Evolutionary conservation across 2,797 vertebrate species (phyloP), one percentile per base, ranked within the genome.

Genomic region (Crenuchus spilurus): DNA sequence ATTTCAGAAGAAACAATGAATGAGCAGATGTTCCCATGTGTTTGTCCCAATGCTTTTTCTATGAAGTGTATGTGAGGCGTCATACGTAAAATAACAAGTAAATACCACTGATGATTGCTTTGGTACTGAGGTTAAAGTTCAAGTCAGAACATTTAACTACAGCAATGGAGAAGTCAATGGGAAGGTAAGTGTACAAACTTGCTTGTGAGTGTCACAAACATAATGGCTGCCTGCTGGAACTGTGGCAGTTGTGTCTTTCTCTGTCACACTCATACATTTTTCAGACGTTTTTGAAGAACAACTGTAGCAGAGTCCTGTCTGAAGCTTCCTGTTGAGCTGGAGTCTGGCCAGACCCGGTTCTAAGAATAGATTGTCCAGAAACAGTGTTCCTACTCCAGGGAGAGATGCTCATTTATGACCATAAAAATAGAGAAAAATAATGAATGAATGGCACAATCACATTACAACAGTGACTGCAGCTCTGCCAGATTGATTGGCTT

Each of bases 331-430:
- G 24, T 16, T 41, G 28, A 28, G 33, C 9, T 30, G 22, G 30
- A 24, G 7, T 46, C 71, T 33, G 20, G 30, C 22, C 82, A 68
- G 54, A 62, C 55, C 64, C 74, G 54, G 44, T 51, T 46, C 78
- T 80, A 77, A 70, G 67, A 77, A 85, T 9, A 67, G 64, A n/a
- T 30, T 35, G 60, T 66, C 64, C 77, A 81, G 44, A 71, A 70
- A 42, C 24, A 48, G 76, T 16, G 55, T 63, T 70, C 10, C 13
- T 13, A 35, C 6, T 30, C 7, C 22, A 28, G 58, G 41, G 31
- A 54, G 42, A 54, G 18, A 33, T 62, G 62, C 80, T 76, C 60
- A 10, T 77, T 83, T 74, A 70, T 74, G 46, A 13, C 66, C 28
- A 60, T 48, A 68, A 44, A 13, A 71, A n/a, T 16, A 71, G 20